Base-by-base conservation (phyloP, 2,113 vertebrate species). In the Gavialis gangeticus region DNA sequence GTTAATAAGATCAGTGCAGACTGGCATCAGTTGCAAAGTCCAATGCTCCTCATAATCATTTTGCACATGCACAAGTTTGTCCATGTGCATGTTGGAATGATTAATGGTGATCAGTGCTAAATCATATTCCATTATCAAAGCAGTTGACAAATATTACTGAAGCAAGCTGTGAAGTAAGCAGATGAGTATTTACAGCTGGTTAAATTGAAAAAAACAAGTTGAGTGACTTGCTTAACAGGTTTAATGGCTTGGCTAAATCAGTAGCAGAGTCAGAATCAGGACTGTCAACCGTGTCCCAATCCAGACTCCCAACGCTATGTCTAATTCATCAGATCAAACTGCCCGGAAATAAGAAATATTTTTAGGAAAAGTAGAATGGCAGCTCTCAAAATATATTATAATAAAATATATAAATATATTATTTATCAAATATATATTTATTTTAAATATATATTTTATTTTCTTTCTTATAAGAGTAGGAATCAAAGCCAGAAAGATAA, bases 81-180 rank as follows among this genome's bases (percentile, higher is more conserved):
- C 46, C 6, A 80, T 60, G 66, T 82, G 59, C 64, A 94, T 88
- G 79, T 14, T 18, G 27, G 71, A 76, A 56, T 55, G 16, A 24
- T 34, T 81, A 77, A 60, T 75, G 54, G 27, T 82, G n/a, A 88
- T 71, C 84, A 84, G 69, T 66, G 34, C 11, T 57, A 14, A 8
- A 75, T 34, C 21, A 60, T 58, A 62, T 81, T 79, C 83, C 25
- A 34, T 91, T 95, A 87, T 88, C 69, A 90, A 92, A 86, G 62
- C n/a, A 13, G 55, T 58, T 87, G 71, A 90, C 46, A 28, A 16
- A 30, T 25, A 34, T 13, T 34, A 17, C 76, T 4, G 0, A 83
- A 55, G 75, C 82, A 69, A 67, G 28, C 75, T 12, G 13, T 46
- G 69, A 87, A 24, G n/a, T 92, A 75, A 14, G 5, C 66, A 94